A percentile compares a stretch with the other conserved stretches of the same genome.
phyloP scores from a whole-genome alignment of 2,888 invertebrate species.

The Drosophila mimetica region DNA sequence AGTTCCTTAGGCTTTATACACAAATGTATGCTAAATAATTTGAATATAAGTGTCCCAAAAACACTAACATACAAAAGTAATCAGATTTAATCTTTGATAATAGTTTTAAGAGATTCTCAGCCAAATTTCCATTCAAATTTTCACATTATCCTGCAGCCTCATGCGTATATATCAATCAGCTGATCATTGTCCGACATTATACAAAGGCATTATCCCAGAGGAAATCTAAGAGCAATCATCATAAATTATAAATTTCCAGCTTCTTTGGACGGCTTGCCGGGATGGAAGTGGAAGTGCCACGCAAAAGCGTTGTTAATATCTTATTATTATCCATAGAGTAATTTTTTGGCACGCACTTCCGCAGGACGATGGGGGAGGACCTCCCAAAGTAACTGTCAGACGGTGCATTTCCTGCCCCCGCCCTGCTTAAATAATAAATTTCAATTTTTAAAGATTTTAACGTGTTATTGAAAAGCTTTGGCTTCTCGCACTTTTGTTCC shows the following conservation, averaged over 20 bases:
- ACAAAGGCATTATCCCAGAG: conserved; percentile 14
- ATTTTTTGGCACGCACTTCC: conserved; percentile 62
- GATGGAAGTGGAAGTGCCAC: conserved; percentile 14
- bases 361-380: conserved; percentile 3
- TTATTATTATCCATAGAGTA: conserved; percentile 67
- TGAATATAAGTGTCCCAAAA: too few species aligned
- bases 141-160: not conserved
- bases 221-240: conserved; percentile 38
- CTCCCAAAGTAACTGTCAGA: conserved; percentile 49
- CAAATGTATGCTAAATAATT: too few species aligned
- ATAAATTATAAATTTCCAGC: conserved; percentile 70
- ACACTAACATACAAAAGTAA: too few species aligned
- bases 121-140: not conserved
- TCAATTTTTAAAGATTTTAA: conserved; percentile 75
- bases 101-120: not conserved
- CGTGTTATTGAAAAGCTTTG: conserved; percentile 73
- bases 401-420: conserved; percentile 55
- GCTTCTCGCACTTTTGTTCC: conserved; percentile 5
- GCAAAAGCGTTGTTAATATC: conserved; percentile 61
- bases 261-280: conserved; percentile 43
- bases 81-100: too few species aligned
- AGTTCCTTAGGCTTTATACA: too few species aligned
- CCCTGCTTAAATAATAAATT: conserved; percentile 71
- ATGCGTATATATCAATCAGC: conserved; percentile 15
- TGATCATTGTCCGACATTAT: not conserved